Conservation (phyloP, 2,888 invertebrate genomes). For the Cataglyphis rosenhaueri region DNA sequence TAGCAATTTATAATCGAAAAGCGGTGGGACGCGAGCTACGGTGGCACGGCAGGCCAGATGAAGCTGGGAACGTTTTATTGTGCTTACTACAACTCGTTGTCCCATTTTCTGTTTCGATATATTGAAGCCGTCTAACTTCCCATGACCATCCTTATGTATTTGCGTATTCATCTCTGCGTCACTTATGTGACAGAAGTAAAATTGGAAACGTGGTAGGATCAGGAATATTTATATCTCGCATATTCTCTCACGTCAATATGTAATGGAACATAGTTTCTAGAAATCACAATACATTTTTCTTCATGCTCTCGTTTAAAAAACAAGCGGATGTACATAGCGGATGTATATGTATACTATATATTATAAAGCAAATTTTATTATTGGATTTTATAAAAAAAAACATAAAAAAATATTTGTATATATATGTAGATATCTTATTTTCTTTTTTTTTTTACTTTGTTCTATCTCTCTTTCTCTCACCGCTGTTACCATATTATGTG, state of each 20-base stretch:
- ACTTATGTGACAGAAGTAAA: constrained; percentile 48
- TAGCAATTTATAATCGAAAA: constrained; percentile 55
- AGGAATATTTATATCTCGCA: constrained; percentile 44
- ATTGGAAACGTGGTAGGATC: constrained; percentile 40
- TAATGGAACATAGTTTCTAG: neutral
- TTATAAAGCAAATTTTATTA: neutral
- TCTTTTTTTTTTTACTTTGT: neutral
- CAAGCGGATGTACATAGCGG: neutral
- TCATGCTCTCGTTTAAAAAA: constrained; percentile 1
- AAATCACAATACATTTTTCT: constrained; percentile 24
- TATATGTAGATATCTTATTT: neutral
- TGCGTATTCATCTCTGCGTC: constrained; percentile 44
- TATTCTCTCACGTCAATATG: constrained; percentile 26
- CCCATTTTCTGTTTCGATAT: constrained; percentile 29
- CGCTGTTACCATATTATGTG: constrained; percentile 2
- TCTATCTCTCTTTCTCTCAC: neutral
- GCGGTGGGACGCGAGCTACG: constrained; percentile 18
- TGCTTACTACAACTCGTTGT: constrained; percentile 26
- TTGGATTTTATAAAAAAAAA: neutral
- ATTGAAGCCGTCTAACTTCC: constrained; percentile 14
- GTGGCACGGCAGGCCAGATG: constrained; percentile 23
- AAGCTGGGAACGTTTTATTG: constrained; percentile 37
- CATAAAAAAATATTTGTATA: too few relatives aligned
- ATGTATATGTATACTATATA: neutral
- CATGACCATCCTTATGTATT: constrained; percentile 29